Evolutionary conservation across 2,888 invertebrate genomes (phyloP).

Genomic region (Petrolisthes manimaculis): DNA sequence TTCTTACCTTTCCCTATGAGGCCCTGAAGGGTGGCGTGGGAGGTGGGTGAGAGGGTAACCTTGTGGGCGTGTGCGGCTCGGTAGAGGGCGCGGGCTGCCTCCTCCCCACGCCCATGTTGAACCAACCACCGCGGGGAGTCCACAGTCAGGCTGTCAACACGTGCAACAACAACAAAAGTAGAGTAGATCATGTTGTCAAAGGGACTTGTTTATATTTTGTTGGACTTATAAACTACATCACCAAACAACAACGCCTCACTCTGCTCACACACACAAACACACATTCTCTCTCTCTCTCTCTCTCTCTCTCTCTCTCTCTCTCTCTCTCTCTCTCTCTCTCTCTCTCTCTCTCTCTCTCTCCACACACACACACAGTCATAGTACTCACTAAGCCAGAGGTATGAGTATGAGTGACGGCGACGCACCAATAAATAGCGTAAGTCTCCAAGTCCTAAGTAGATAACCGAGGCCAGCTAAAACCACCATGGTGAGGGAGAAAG

Average conservation of each 20-base stretch:
- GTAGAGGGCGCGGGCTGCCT: background rate
- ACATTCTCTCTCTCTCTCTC: too few relatives aligned
- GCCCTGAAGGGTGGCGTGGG: background rate
- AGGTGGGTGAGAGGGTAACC: background rate
- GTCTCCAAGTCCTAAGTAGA: background rate
- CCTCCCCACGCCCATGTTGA: background rate
- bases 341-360: background rate
- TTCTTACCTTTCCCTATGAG: background rate
- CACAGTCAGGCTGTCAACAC: background rate
- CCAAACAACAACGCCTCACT: too few relatives aligned
- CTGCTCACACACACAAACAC: too few relatives aligned
- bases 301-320: background rate
- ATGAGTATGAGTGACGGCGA: background rate
- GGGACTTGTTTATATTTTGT: too few relatives aligned
- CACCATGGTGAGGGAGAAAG: background rate
- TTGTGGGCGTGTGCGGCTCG: background rate
- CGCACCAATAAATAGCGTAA: background rate
- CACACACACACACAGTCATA: background rate
- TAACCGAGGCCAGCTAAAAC: background rate
- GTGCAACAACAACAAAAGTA: background rate
- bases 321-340: background rate
- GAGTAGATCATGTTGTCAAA: background rate
- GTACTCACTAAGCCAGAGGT: background rate
- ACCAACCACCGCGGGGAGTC: background rate
- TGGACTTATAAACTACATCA: too few relatives aligned